Conservation (phyloP, 2,888 invertebrate species). For the Cheilosia vernalis region DNA sequence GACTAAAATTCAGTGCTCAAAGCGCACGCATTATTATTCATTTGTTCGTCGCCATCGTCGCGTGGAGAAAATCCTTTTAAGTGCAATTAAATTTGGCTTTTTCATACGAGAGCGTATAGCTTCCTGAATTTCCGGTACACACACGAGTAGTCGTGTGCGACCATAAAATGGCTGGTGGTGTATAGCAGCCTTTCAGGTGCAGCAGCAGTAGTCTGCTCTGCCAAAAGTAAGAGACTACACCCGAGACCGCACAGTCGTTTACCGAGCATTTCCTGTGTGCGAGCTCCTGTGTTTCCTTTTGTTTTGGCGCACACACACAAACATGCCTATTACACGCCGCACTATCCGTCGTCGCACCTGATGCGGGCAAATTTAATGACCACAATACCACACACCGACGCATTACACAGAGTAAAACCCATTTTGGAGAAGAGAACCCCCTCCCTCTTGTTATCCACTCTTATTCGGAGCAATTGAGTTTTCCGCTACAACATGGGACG, state of each 20-base stretch:
- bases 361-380: constrained; percentile 72
- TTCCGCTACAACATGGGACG: constrained; percentile 64
- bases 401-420: constrained; percentile 12
- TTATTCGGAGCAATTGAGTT: constrained; percentile 70
- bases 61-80: constrained; percentile 65
- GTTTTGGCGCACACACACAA: constrained; percentile 26
- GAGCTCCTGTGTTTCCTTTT: constrained; percentile 31
- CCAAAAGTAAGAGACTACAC: constrained; percentile 23
- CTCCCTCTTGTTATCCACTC: constrained; percentile 47
- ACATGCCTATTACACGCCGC: constrained; percentile 9
- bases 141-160: neutral
- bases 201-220: neutral
- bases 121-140: constrained; percentile 45
- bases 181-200: neutral
- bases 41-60: constrained; percentile 45
- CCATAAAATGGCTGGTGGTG: constrained; percentile 41
- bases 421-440: constrained; percentile 40
- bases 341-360: constrained; percentile 58
- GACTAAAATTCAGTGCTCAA: constrained; percentile 67
- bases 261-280: constrained; percentile 52
- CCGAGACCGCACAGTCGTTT: constrained; percentile 49
- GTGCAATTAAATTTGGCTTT: constrained; percentile 74
- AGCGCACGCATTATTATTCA: constrained; percentile 72
- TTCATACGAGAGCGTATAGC: constrained; percentile 57
- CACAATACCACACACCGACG: constrained; percentile 41